A percentile compares a stretch with the other conserved stretches of the same genome.
Evolutionary conservation across 1,140 invertebrate species (phyloP).

Genomic region (Drosophila cardini): DNA sequence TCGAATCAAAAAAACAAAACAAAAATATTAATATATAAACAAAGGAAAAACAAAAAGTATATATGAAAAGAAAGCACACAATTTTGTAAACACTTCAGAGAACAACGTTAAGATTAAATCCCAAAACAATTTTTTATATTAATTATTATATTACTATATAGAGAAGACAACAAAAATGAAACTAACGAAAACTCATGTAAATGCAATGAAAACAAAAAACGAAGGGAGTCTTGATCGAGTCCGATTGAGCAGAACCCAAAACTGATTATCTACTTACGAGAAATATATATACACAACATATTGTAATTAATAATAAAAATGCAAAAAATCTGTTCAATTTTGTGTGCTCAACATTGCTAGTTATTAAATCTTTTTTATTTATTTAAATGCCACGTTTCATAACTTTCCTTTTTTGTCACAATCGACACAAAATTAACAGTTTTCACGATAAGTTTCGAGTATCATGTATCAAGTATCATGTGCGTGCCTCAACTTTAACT

Average conservation of each 20-base stretch:
- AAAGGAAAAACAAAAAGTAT: slow-evolving; percentile 32
- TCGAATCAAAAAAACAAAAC: slow-evolving; percentile 70
- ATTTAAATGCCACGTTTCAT: slow-evolving; percentile 79
- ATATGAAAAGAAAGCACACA: slow-evolving; percentile 45
- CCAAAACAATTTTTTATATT: slow-evolving; percentile 69
- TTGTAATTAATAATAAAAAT: slow-evolving; percentile 74
- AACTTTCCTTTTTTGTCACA: slow-evolving; percentile 44
- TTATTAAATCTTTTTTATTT: slow-evolving; percentile 66
- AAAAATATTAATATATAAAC: slow-evolving; percentile 30
- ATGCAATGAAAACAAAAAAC: slow-evolving; percentile 70
- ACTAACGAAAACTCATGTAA: slow-evolving; percentile 73
- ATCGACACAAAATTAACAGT: slow-evolving; percentile 62
- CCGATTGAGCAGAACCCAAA: slow-evolving; percentile 49
- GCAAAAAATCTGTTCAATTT: slow-evolving; percentile 45
- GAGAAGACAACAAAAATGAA: slow-evolving; percentile 23
- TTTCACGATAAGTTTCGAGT: slow-evolving; percentile 47
- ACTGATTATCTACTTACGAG: slow-evolving; percentile 76
- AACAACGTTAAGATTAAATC: slow-evolving; percentile 37
- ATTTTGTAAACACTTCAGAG: slow-evolving; percentile 54
- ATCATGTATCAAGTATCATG: slow-evolving; percentile 48
- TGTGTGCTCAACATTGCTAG: slow-evolving; percentile 69
- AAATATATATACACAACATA: slow-evolving; percentile 47
- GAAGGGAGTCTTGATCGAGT: slow-evolving; percentile 55
- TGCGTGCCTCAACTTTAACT: slow-evolving; percentile 66
- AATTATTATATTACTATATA: slow-evolving; percentile 36